Evolutionary conservation across 2,888 invertebrate genomes (phyloP).

Genomic region (Polietes domitor): DNA sequence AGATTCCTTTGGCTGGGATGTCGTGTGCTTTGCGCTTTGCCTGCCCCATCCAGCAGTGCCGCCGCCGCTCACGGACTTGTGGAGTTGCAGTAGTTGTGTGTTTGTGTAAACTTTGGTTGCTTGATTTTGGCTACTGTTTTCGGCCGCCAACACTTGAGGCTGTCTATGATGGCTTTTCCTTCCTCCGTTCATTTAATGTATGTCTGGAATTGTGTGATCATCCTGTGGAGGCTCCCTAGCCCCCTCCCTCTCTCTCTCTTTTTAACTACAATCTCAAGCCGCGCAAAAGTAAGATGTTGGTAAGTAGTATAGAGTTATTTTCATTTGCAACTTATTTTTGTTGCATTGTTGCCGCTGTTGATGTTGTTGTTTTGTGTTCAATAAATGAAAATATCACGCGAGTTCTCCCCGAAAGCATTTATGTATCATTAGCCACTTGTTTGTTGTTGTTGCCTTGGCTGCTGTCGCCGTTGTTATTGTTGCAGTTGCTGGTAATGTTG

Average conservation of each 20-base stretch:
- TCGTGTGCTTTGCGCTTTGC: slow-evolving; percentile 55
- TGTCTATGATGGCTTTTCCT: slow-evolving; percentile 6
- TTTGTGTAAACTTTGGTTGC: slow-evolving; percentile 61
- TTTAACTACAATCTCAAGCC: no score
- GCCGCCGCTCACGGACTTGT: not conserved
- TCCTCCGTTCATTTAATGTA: slow-evolving; percentile 28
- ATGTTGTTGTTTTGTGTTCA: slow-evolving; percentile 57
- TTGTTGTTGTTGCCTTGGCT: slow-evolving; percentile 51
- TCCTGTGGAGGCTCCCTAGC: slow-evolving; percentile 34
- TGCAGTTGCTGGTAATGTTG: slow-evolving; percentile 22
- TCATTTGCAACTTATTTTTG: slow-evolving; percentile 27
- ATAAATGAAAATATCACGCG: slow-evolving; percentile 71
- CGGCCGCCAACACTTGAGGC: slow-evolving; percentile 63
- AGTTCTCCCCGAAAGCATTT: slow-evolving; percentile 67
- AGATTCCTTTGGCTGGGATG: slow-evolving; percentile 40
- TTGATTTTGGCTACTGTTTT: slow-evolving; percentile 63
- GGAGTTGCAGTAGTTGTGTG: slow-evolving; percentile 55
- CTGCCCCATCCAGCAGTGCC: slow-evolving; percentile 6
- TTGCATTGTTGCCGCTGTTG: slow-evolving; percentile 44
- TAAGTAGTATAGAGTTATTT: slow-evolving; percentile 16
- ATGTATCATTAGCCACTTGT: slow-evolving; percentile 69
- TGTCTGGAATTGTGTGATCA: slow-evolving; percentile 44
- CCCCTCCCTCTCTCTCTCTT: slow-evolving; percentile 44
- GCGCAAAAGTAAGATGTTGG: not conserved
- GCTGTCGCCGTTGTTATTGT: not conserved